Conservation (phyloP, 2,113 vertebrate genomes). For the Tonatia bakeri region DNA sequence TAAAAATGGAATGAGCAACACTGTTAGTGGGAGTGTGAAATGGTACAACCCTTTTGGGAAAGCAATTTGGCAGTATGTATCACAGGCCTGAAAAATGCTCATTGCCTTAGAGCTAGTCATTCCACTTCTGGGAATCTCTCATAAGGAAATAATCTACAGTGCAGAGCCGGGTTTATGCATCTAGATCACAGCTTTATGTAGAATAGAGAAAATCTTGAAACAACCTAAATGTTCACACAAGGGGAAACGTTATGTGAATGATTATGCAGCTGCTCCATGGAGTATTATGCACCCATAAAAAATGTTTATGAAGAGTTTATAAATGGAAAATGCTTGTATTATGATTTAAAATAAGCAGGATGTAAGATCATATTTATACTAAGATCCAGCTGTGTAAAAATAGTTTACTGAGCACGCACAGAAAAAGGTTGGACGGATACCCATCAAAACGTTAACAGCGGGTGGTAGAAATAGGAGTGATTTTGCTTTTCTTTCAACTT, state of each 20-base stretch:
- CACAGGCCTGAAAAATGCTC: constrained; percentile 41
- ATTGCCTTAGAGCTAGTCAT: constrained; percentile 46
- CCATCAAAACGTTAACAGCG: not conserved
- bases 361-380: not conserved
- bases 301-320: constrained; percentile 47
- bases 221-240: not conserved
- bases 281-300: constrained; percentile 61
- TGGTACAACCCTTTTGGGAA: constrained; percentile 51
- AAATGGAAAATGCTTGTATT: constrained; percentile 10
- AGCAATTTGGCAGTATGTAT: constrained; percentile 58
- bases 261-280: not conserved
- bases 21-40: constrained; percentile 55
- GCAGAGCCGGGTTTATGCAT: not conserved
- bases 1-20: constrained; percentile 46
- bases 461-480: not conserved
- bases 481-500: constrained; percentile 28
- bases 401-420: not conserved
- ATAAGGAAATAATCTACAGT: constrained; percentile 60
- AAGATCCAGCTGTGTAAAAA: not conserved
- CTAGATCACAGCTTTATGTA: not conserved
- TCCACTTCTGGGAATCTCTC: constrained; percentile 58
- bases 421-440: not conserved
- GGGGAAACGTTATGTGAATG: not conserved
- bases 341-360: not conserved
- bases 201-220: not conserved